Conservation (phyloP, 53 echinoderm and acorn worm genomes). For the Zoroaster sp. region DNA sequence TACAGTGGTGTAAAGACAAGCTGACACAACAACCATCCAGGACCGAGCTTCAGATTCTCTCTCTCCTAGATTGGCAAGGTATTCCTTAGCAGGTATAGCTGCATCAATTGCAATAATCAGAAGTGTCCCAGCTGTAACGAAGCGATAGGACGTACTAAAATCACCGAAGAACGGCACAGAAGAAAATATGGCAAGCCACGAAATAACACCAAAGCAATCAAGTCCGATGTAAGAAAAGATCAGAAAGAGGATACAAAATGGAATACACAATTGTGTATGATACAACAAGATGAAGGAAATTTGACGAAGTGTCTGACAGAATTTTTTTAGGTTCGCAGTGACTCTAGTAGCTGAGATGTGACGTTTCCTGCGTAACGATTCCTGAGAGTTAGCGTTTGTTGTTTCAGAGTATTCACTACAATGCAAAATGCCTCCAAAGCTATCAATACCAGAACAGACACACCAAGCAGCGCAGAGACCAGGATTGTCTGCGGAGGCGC, state of each 20-base stretch:
- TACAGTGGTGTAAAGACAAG: not conserved
- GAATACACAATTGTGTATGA: too few relatives aligned
- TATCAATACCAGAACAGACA: constrained; percentile 20
- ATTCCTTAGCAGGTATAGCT: not conserved
- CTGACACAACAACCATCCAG: not conserved
- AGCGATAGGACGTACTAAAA: constrained; percentile 39
- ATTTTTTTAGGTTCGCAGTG: too few relatives aligned
- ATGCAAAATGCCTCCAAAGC: constrained; percentile 23
- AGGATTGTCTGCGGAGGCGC: constrained; percentile 32
- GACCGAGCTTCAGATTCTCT: not conserved
- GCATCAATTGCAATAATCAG: constrained; percentile 1
- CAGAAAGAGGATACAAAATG: too few relatives aligned
- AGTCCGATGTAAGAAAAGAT: too few relatives aligned
- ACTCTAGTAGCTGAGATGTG: too few relatives aligned
- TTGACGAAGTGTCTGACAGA: not conserved
- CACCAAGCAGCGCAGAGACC: constrained; percentile 38
- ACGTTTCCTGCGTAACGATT: too few relatives aligned
- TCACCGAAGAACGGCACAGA: constrained; percentile 8
- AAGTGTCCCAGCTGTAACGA: constrained; percentile 9
- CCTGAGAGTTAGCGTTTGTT: too few relatives aligned
- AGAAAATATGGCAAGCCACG: constrained; percentile 30
- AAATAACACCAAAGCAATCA: constrained; percentile 14
- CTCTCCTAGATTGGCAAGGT: not conserved
- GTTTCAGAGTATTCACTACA: too few relatives aligned
- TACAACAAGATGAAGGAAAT: not conserved